Percentiles rank a stretch among this genome's conserved stretches.
Evolutionary conservation across 2,888 invertebrate genomes (phyloP).

Genomic region (Heteropelma amictum): DNA sequence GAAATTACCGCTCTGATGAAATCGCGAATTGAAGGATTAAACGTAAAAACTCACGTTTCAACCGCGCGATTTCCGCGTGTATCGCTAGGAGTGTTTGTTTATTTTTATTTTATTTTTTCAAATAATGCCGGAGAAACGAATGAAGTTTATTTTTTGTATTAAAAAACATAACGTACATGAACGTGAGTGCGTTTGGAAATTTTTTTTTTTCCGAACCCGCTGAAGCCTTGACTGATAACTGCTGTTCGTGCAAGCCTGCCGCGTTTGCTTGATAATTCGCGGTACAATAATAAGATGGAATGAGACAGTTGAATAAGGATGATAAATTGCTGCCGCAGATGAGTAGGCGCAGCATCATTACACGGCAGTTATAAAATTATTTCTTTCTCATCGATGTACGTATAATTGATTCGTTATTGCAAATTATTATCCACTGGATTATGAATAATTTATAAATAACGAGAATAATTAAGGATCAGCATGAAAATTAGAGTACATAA

Average conservation of each 20-base stretch:
- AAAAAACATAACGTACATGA: background rate
- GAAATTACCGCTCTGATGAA: no score
- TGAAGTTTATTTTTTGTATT: background rate
- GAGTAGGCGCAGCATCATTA: slow-evolving; percentile 37
- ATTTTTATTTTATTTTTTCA: no score
- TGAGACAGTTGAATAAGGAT: slow-evolving; percentile 48
- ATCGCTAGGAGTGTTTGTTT: no score
- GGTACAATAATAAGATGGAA: slow-evolving; percentile 28
- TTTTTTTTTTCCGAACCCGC: no score
- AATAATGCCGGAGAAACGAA: no score
- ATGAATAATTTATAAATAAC: no score
- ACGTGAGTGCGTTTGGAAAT: no score
- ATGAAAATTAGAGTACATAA: no score
- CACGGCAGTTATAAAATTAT: background rate
- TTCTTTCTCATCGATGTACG: background rate
- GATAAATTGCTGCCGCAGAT: slow-evolving; percentile 38
- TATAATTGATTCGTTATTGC: background rate
- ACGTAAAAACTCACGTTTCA: no score
- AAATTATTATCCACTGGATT: no score
- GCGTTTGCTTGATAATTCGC: slow-evolving; percentile 34
- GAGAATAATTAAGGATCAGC: no score
- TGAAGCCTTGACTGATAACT: slow-evolving; percentile 11
- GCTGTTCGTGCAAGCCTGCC: background rate
- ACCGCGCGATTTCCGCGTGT: no score
- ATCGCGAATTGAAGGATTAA: background rate